Base-by-base conservation (phyloP, 1,140 invertebrate genomes). In the Spodoptera litura region DNA sequence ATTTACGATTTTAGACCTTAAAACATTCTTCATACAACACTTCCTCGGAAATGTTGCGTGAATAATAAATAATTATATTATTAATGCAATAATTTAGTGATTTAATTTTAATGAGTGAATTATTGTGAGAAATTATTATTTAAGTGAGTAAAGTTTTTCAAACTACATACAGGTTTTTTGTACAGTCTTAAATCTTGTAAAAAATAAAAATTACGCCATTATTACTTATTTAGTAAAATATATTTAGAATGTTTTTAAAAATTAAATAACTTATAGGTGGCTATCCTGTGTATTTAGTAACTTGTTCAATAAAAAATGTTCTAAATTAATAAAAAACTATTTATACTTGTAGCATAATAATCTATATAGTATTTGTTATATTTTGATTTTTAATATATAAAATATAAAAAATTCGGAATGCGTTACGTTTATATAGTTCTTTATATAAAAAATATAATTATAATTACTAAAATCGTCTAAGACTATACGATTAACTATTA, bases 241-340 rank as follows among this genome's bases (percentile, higher is more conserved):
- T 76, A 76, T 76, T 76, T 75, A 80, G 72, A 64, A 76, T 55
- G 64, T 75, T 80, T 80, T 80, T 64, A 71, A 80, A 79, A 78
- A 78, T 77, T 44, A 77, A 86, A 75, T 86, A 85, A 86, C 85
- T 80, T 84, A 87, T 90, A 90, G 86, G 83, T 85, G 66, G 68
- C 56, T 89, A 88, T 84, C 87, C 81, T 89, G 84, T 84, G 87
- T 87, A 88, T 87, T 82, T 91, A 90, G 89, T 81, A 84, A 88
- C 85, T 89, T 89, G 90, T 93, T 93, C 89, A 92, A 93, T 89
- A 92, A 88, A 84, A 86, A 89, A 89, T 92, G 92, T 94, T 94
- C 89, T 91, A 91, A 93, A 91, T 84, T 83, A 84, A 83, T 87
- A 86, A 84, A 86, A 82, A 75, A 79, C 81, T 89, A 91, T 89